Percentiles rank a stretch among this genome's conserved stretches.
Evolutionary conservation across 2,888 invertebrate species (phyloP).

Genomic region (Cotesia congregata): DNA sequence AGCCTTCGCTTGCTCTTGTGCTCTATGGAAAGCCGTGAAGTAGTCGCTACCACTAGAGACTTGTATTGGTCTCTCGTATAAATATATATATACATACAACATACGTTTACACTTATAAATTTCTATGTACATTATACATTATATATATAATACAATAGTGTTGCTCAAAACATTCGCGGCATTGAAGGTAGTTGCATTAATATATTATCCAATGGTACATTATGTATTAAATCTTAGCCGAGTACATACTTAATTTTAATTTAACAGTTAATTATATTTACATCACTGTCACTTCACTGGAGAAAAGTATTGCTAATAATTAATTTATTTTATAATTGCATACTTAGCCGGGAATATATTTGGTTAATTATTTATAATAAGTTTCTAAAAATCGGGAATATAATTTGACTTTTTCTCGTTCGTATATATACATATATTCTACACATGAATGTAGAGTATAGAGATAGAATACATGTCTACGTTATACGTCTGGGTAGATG

Average conservation of each 20-base stretch:
- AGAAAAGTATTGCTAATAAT: background rate
- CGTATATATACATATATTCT: background rate
- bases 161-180: slow-evolving; percentile 26
- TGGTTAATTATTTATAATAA: background rate
- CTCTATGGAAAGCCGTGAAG: slow-evolving; percentile 58
- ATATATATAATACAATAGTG: slow-evolving; percentile 23
- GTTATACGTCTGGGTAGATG: slow-evolving; percentile 19
- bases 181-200: slow-evolving; percentile 7
- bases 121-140: slow-evolving; percentile 13
- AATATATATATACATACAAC: background rate
- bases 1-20: slow-evolving; percentile 44
- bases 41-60: slow-evolving; percentile 46
- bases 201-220: slow-evolving; percentile 4
- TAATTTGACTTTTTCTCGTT: background rate
- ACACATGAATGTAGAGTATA: background rate
- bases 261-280: background rate
- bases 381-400: background rate
- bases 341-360: background rate
- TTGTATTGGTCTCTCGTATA: slow-evolving; percentile 11
- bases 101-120: slow-evolving; percentile 2
- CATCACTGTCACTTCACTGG: background rate
- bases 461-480: slow-evolving; percentile 16
- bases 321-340: background rate
- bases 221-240: background rate
- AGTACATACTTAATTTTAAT: slow-evolving; percentile 13